Conservation (phyloP, 2,888 invertebrate species). For the Unio delphinus region DNA sequence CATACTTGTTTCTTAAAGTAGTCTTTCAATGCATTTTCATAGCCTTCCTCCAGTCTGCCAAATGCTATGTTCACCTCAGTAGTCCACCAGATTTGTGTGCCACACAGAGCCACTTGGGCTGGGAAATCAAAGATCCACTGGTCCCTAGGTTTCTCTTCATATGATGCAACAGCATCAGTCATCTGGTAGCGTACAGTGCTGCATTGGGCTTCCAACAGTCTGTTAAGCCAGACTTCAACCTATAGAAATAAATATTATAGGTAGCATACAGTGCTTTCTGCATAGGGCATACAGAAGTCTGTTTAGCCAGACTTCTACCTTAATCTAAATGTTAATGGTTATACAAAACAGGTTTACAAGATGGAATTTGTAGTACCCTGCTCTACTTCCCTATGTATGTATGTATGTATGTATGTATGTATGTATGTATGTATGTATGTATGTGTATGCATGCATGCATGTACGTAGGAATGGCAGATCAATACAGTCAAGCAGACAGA, state of each 20-base stretch:
- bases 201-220: slow-evolving; percentile 89
- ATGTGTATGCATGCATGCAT: too few species aligned
- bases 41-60: slow-evolving; percentile 91
- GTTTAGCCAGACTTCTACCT: slow-evolving; percentile 78
- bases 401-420: too few species aligned
- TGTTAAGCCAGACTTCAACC: slow-evolving; percentile 94
- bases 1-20: slow-evolving; percentile 80
- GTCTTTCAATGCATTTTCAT: slow-evolving; percentile 95
- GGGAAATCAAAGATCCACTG: slow-evolving; percentile 97
- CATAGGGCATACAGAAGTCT: neutral
- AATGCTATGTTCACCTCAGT: slow-evolving; percentile 94
- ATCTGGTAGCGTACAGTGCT: slow-evolving; percentile 86
- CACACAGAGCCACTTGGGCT: slow-evolving; percentile 93
- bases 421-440: too few species aligned
- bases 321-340: neutral
- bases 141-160: slow-evolving; percentile 95
- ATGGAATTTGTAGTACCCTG: too few species aligned
- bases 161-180: slow-evolving; percentile 88
- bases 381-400: too few species aligned
- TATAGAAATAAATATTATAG: slow-evolving; percentile 54
- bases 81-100: slow-evolving; percentile 98
- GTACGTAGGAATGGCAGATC: too few species aligned
- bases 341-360: too few species aligned
- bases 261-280: too few species aligned
- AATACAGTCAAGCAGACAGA: too few species aligned